Conservation (phyloP, 1,140 invertebrate genomes). For the Heliconius melpomene region DNA sequence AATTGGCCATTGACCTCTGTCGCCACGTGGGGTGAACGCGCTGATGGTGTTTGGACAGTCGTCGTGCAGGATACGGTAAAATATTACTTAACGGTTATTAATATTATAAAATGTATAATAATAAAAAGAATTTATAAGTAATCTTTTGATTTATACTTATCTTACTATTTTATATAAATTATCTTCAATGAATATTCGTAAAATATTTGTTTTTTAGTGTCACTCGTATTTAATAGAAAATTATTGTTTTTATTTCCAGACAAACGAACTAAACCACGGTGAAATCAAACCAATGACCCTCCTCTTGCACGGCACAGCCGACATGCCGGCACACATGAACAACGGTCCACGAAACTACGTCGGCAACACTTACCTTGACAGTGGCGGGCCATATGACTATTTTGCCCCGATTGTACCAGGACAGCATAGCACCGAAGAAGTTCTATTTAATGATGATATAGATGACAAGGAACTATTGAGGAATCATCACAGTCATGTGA, state of each 20-base stretch:
- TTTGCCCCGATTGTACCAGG: slow-evolving; percentile 48
- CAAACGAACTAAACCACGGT: slow-evolving; percentile 79
- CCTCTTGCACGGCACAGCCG: slow-evolving; percentile 86
- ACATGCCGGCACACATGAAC: slow-evolving; percentile 83
- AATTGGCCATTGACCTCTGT: slow-evolving; percentile 95
- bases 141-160: too few species aligned
- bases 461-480: slow-evolving; percentile 61
- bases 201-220: too few species aligned
- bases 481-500: slow-evolving; percentile 55
- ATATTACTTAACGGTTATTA: too few species aligned
- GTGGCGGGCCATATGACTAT: slow-evolving; percentile 33
- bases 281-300: slow-evolving; percentile 81
- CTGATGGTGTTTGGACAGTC: slow-evolving; percentile 88
- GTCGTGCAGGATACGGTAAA: slow-evolving; percentile 83
- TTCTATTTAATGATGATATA: slow-evolving; percentile 40
- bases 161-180: too few species aligned
- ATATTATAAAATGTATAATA: too few species aligned
- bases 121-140: too few species aligned
- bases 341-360: slow-evolving; percentile 82
- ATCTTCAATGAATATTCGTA: too few species aligned
- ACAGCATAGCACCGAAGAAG: slow-evolving; percentile 45
- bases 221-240: too few species aligned
- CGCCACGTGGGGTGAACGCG: slow-evolving; percentile 94
- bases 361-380: slow-evolving; percentile 65
- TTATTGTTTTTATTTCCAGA: slow-evolving; percentile 49